Percentiles rank a stretch among this genome's conserved stretches.
These are phyloP conservation scores for Morinoia aosen DNA, from an alignment of 2,888 invertebrate genomes.

Conservation along the genomic window DNA sequence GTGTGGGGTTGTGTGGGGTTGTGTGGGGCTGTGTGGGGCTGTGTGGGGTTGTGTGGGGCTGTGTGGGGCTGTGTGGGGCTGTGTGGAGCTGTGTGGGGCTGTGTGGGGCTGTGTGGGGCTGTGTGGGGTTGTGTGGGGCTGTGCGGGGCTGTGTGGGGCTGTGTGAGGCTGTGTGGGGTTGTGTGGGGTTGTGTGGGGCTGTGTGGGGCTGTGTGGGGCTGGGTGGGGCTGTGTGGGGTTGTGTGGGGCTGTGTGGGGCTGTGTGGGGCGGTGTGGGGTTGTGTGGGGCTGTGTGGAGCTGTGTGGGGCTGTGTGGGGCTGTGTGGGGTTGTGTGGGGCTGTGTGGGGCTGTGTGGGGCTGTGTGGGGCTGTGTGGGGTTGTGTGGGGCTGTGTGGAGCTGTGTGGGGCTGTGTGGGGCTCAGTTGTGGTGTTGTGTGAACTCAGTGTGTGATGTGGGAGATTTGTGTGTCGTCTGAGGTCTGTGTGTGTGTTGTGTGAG, in stretches of 20 bases:
- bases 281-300: neutral
- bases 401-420: neutral
- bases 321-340: neutral
- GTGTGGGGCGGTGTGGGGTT: too few species aligned
- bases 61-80: neutral
- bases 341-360: neutral
- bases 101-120: neutral
- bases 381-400: neutral
- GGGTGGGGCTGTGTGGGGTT: too few species aligned
- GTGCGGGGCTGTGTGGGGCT: neutral
- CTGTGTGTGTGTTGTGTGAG: neutral
- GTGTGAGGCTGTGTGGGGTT: neutral
- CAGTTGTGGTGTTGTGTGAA: neutral
- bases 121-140: neutral
- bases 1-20: neutral
- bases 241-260: neutral
- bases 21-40: neutral
- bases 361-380: neutral
- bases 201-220: neutral
- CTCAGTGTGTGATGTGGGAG: neutral
- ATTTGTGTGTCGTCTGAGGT: neutral
- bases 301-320: neutral
- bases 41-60: neutral
- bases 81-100: neutral
- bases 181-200: neutral